A percentile compares a stretch with the other conserved stretches of the same genome.
phyloP scores from a whole-genome alignment of 35 echinoderm and acorn worm genomes.

The Ophiothrix spiculata region DNA sequence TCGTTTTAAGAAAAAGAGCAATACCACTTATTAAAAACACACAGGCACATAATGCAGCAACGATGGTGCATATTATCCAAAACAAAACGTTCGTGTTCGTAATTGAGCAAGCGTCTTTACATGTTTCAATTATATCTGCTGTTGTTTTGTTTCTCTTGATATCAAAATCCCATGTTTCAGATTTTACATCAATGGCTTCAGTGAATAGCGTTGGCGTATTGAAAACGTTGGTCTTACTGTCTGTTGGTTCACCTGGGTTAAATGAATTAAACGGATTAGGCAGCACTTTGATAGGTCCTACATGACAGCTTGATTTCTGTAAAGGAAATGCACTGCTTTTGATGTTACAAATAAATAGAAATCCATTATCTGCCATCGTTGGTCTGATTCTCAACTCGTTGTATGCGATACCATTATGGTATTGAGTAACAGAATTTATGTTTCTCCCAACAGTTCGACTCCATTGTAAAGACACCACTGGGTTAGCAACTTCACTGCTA shows the following conservation, averaged over 20 bases:
- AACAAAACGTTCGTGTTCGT: not conserved
- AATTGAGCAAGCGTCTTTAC: not conserved
- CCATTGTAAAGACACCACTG: not conserved
- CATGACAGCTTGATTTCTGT: not conserved
- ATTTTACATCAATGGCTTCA: not conserved
- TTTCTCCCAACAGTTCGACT: not conserved
- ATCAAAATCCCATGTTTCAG: not conserved
- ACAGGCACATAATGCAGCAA: not conserved
- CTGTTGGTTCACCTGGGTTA: not conserved
- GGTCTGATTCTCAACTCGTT: not conserved
- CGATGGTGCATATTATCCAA: not conserved
- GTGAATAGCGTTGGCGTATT: not conserved
- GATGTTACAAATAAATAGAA: not conserved
- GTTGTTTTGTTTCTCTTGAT: not conserved
- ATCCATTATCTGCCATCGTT: not conserved
- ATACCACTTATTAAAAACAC: not conserved
- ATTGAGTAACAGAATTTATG: not conserved
- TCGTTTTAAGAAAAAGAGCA: not conserved
- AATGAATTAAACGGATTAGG: not conserved
- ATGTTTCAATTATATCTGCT: not conserved
- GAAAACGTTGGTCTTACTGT: not conserved
- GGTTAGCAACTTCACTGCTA: not conserved
- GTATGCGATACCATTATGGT: not conserved
- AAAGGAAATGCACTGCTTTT: not conserved
- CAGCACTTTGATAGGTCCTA: not conserved